These are phyloP conservation scores for Heliocidaris tuberculata DNA, from an alignment of 35 echinoderm and acorn worm species.

Conservation along the genomic window DNA sequence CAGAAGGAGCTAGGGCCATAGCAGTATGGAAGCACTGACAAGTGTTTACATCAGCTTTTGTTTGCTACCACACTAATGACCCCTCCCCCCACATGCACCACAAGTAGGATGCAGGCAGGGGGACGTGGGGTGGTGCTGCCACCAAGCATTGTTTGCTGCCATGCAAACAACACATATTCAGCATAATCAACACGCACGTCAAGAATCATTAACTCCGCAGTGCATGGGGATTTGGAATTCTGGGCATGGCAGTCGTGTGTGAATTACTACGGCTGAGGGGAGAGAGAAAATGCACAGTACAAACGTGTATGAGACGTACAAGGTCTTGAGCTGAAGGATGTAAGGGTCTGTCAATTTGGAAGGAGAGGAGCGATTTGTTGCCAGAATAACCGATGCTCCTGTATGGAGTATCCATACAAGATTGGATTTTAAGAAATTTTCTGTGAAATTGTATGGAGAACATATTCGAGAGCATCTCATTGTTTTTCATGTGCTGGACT, in stretches of 20 bases:
- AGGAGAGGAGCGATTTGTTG: no score
- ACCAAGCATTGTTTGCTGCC: not conserved
- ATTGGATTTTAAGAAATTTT: no score
- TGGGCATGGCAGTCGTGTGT: not conserved
- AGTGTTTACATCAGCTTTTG: not conserved
- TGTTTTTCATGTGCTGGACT: no score
- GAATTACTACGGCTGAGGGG: not conserved
- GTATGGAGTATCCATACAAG: no score
- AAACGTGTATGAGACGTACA: not conserved
- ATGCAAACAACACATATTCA: slow-evolving; percentile 12
- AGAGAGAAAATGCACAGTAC: not conserved
- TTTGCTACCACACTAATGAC: not conserved
- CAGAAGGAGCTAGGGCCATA: not conserved
- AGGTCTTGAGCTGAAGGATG: not conserved
- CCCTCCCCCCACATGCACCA: not conserved
- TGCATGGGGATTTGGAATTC: slow-evolving; percentile 11
- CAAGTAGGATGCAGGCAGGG: not conserved
- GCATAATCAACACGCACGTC: slow-evolving; percentile 32
- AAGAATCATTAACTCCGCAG: slow-evolving; percentile 26
- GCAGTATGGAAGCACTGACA: not conserved
- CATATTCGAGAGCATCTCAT: no score
- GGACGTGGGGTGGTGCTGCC: not conserved
- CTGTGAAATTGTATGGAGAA: no score
- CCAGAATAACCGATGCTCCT: no score
- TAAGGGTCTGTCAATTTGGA: no score